Base-by-base conservation (phyloP, 2,888 invertebrate species). In the Vandiemenella viatica region DNA sequence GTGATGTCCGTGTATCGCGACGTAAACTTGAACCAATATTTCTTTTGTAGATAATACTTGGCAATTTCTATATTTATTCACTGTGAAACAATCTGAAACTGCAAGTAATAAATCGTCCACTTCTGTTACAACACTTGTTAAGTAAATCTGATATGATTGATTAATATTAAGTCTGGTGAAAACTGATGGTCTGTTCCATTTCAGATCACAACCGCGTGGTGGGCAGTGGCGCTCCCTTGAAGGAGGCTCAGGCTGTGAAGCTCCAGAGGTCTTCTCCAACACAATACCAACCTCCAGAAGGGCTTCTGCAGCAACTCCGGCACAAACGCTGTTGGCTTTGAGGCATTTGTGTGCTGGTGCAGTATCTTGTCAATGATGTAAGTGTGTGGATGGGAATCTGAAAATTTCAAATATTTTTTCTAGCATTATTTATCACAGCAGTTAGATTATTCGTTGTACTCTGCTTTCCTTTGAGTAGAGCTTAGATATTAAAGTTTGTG, bases 331-430 rank as follows among this genome's bases (percentile, higher is more conserved):
- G 54, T 60, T n/a, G 67, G 65, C 15, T 65, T 69, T 50, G 67
- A 70, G 50, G 68, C 68, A 38, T 64, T 69, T 58, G 65, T 1
- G 61, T 63, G 7, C 58, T 68, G 15, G 62, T 68, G 46, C 63
- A 66, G 50, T 67, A 69, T 58, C 61, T 68, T 47, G 64, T 65
- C 38, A 57, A 64, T 51, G 63, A 66, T 58, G 69, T 69, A 53
- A 61, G 56, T 50, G n/a, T 6, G 43, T 21, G 16, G 20, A 19
- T 13, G 15, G 23, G 20, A 22, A 22, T 17, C 22, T 43, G 43
- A 21, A 23, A 17, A 4, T 10, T 20, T 22, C 20, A 20, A 10
- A 22, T 19, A 5, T 10, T 16, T 8, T 10, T 8, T 7, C 2
- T 16, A 15, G 43, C 43, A 8, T n/a, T n/a, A 10, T 19, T n/a